Evolutionary conservation across 2,113 vertebrate genomes (phyloP).

Genomic region (Pachyramphus minor): DNA sequence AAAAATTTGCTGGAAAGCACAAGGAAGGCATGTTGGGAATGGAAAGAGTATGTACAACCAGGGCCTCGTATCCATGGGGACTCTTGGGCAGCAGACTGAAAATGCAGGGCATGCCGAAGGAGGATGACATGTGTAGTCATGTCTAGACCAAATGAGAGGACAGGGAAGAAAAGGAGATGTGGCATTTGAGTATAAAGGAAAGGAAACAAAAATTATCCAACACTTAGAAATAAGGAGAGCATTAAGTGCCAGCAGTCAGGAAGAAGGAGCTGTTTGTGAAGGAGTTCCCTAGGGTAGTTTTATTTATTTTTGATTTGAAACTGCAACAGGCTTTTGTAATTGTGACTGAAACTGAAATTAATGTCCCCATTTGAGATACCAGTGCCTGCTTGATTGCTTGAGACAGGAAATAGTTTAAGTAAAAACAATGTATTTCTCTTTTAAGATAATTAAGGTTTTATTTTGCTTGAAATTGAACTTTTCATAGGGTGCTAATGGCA

Average conservation of each 20-base stretch:
- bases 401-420: neutral
- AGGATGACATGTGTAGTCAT: accelerated
- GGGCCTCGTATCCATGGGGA: neutral
- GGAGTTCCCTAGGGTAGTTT: neutral
- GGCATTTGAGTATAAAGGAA: neutral
- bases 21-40: neutral
- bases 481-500: neutral
- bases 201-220: neutral
- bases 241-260: neutral
- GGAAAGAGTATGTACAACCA: neutral
- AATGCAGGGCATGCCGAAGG: neutral
- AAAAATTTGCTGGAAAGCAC: neutral
- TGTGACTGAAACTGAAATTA: neutral
- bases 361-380: neutral
- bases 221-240: neutral
- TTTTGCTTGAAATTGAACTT: neutral
- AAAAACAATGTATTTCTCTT: neutral
- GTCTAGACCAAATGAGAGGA: neutral
- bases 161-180: neutral
- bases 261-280: neutral
- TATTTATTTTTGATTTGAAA: neutral
- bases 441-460: neutral
- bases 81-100: neutral
- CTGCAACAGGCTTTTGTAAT: neutral
- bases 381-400: neutral